Conservation (phyloP, 2,797 vertebrate genomes). For the Nyctibius grandis region DNA sequence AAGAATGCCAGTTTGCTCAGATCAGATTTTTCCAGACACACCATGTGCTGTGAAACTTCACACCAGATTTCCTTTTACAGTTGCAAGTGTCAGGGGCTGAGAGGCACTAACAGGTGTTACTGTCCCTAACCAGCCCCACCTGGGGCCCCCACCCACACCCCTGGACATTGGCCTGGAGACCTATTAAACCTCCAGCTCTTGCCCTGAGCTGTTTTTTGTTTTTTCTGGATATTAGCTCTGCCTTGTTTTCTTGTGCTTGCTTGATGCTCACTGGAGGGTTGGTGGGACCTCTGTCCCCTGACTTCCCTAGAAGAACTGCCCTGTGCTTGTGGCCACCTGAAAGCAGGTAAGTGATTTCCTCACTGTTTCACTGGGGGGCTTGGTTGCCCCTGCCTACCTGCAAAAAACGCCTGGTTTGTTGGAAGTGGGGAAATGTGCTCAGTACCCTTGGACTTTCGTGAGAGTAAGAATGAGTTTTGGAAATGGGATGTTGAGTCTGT, state of each 20-base stretch:
- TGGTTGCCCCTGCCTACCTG: neutral
- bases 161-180: neutral
- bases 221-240: accelerated
- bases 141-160: neutral
- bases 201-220: accelerated
- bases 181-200: neutral
- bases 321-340: neutral
- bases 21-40: neutral
- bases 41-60: neutral
- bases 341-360: neutral
- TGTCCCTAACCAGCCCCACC: neutral
- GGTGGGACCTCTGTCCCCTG: too few relatives aligned
- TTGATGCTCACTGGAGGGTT: neutral
- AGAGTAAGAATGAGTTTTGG: neutral
- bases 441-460: neutral
- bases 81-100: neutral
- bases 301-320: neutral
- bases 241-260: neutral
- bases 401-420: neutral
- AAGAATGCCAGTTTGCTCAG: neutral
- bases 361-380: accelerated
- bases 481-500: neutral
- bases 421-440: neutral
- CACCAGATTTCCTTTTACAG: neutral
- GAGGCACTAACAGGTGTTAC: too few relatives aligned